Evolutionary conservation across 2,888 invertebrate genomes (phyloP), one percentile per base, ranked within the genome.

Genomic region (Tubulanus polymorphus): DNA sequence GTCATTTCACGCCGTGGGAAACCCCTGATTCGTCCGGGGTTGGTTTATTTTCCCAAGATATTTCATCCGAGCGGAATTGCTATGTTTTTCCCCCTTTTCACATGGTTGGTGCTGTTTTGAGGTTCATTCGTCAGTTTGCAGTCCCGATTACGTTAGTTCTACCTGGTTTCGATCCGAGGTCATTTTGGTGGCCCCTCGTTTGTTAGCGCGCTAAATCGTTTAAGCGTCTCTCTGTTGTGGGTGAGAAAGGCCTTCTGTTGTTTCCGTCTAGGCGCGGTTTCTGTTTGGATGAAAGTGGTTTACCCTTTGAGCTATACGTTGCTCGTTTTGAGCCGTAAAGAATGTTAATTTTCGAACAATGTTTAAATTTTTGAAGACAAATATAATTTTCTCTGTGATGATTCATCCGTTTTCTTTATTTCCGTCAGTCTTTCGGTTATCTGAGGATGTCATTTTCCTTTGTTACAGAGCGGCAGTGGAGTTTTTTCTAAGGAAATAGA

Each of bases 181-280:
- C 58, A 30, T 3, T 54, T 26, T 58, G 62, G 62, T 57, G 57
- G 54, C 57, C 60, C 27, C 41, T 48, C 29, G 27, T 61, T 10
- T n/a, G n/a, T n/a, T n/a, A n/a, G n/a, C n/a, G n/a, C n/a, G n/a
- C n/a, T n/a, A n/a, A n/a, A n/a, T n/a, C n/a, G n/a, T n/a, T n/a
- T n/a, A n/a, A n/a, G n/a, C n/a, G n/a, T n/a, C n/a, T n/a, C n/a
- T n/a, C n/a, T n/a, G n/a, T n/a, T n/a, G n/a, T n/a, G n/a, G n/a
- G n/a, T n/a, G n/a, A n/a, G n/a, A 12, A 20, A 28, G 12, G 12
- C n/a, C 10, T 3, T 29, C 12, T 45, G 26, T 18, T 20, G 26
- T 12, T 10, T 48, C 26, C 26, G 6, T 15, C 18, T 6, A 48
- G 18, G 48, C 12, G 28, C 28, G 48, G 18, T 45, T 12, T 20